phyloP scores from a whole-genome alignment of 2,888 invertebrate species.

The Bembecia ichneumoniformis region DNA sequence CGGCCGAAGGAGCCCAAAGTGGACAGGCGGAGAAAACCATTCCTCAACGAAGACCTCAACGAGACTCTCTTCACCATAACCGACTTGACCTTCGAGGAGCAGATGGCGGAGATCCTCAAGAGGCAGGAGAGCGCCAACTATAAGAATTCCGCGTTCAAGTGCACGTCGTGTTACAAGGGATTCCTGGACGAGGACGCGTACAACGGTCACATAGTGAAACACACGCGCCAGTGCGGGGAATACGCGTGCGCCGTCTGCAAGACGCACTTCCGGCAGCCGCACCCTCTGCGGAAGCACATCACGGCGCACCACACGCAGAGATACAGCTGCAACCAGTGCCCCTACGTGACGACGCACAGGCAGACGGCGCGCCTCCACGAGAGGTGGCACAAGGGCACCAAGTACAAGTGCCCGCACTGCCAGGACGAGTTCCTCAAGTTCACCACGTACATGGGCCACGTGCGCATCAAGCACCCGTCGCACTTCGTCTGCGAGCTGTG shows the following conservation, averaged over 20 bases:
- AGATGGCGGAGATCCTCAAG: constrained; percentile 51
- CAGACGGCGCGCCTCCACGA: constrained; percentile 54
- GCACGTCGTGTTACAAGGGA: constrained; percentile 50
- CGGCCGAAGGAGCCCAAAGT: constrained; percentile 33
- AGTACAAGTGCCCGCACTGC: constrained; percentile 54
- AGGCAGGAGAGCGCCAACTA: constrained; percentile 47
- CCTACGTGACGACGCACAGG: constrained; percentile 50
- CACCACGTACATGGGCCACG: constrained; percentile 62
- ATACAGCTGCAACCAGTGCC: constrained; percentile 53
- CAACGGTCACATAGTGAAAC: constrained; percentile 43
- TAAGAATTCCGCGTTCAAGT: constrained; percentile 49
- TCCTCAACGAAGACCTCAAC: constrained; percentile 47
- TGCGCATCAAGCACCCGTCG: constrained; percentile 56
- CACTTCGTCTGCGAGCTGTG: constrained; percentile 58
- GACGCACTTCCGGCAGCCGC: constrained; percentile 48
- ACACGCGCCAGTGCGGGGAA: constrained; percentile 56
- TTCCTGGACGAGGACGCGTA: constrained; percentile 54
- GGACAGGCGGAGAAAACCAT: constrained; percentile 47
- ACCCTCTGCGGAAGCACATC: constrained; percentile 53
- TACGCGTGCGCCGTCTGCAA: constrained; percentile 53
- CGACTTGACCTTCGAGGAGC: constrained; percentile 38
- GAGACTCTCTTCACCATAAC: constrained; percentile 41
- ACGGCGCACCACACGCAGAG: constrained; percentile 59
- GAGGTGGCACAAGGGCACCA: constrained; percentile 57
- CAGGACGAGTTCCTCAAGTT: constrained; percentile 52